Conservation (phyloP, 1,140 invertebrate species). For the Tachypleus tridentatus region DNA sequence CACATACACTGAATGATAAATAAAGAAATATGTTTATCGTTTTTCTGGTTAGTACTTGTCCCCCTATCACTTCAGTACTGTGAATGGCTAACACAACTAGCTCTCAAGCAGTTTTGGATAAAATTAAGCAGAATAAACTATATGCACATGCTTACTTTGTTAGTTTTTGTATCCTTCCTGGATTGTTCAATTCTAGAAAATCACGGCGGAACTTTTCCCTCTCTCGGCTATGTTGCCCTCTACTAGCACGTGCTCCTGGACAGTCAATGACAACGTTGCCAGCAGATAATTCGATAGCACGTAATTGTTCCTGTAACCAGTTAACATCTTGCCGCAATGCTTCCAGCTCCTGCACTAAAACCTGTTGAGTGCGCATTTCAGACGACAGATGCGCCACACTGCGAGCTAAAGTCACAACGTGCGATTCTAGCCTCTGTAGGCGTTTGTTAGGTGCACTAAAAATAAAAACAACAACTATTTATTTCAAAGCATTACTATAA, state of each 20-base stretch:
- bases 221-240: conserved; percentile 19
- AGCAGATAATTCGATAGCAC: conserved; percentile 20
- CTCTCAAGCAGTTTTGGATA: not conserved
- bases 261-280: conserved; percentile 5
- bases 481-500: not conserved
- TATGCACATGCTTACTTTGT: conserved; percentile 52
- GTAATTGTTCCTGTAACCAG: conserved; percentile 51
- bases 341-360: conserved; percentile 83
- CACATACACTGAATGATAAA: too few species aligned
- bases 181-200: conserved; percentile 52
- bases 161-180: conserved; percentile 41
- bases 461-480: conserved; percentile 17
- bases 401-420: conserved; percentile 78
- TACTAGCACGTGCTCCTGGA: not conserved
- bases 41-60: too few species aligned
- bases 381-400: conserved; percentile 86
- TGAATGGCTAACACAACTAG: not conserved
- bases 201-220: conserved; percentile 32
- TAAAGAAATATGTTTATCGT: too few species aligned
- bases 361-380: conserved; percentile 80
- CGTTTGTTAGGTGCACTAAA: conserved; percentile 66
- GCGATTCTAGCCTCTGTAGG: conserved; percentile 78
- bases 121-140: conserved; percentile 27
- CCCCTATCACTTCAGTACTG: not conserved
- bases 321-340: conserved; percentile 69